Conservation (phyloP, 2,797 vertebrate species). For the Sparus aurata region DNA sequence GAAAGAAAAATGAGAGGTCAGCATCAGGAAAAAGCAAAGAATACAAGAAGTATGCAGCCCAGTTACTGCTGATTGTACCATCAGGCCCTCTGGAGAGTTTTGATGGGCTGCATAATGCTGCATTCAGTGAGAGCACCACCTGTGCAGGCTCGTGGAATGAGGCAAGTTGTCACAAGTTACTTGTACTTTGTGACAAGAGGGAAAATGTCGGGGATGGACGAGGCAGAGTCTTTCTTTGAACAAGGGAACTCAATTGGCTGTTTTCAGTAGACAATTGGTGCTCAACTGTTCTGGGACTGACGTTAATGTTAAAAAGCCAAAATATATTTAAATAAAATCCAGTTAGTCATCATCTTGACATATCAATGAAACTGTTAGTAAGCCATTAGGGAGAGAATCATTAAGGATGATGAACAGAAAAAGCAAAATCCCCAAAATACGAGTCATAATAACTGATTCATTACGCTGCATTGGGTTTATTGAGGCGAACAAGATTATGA, state of each 20-base stretch:
- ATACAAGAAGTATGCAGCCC: conserved; percentile 84
- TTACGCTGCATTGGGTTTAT: conserved; percentile 27
- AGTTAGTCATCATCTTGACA: conserved; percentile 47
- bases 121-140: conserved; percentile 73
- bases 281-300: not conserved
- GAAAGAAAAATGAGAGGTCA: conserved; percentile 79
- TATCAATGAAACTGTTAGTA: conserved; percentile 45
- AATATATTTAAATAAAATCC: conserved; percentile 22
- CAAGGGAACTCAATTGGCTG: conserved; percentile 15
- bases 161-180: conserved; percentile 75
- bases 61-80: conserved; percentile 33
- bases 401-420: conserved; percentile 32
- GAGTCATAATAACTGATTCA: conserved; percentile 35
- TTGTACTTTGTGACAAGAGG: conserved; percentile 75
- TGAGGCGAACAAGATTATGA: conserved; percentile 24
- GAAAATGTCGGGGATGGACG: conserved; percentile 60
- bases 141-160: conserved; percentile 71
- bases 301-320: conserved; percentile 16
- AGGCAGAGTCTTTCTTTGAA: conserved; percentile 61
- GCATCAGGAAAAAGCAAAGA: conserved; percentile 80
- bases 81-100: conserved; percentile 35
- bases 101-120: conserved; percentile 79
- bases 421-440: conserved; percentile 40
- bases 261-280: conserved; percentile 10
- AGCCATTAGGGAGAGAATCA: conserved; percentile 27